These are phyloP conservation scores for Mola mola DNA, from an alignment of 2,113 vertebrate species.

Conservation along the genomic window DNA sequence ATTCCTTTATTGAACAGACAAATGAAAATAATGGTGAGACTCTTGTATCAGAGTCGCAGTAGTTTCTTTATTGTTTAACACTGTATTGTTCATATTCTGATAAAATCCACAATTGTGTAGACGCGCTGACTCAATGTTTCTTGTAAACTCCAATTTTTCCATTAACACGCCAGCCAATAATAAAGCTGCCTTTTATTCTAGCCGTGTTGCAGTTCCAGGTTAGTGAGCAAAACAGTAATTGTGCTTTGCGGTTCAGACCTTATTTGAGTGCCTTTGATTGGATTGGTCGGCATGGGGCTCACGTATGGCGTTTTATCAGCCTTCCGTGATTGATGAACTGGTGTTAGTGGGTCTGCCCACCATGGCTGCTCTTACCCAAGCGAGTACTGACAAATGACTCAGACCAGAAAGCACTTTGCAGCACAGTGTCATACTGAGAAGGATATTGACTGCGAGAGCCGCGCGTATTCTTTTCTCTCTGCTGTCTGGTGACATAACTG, in stretches of 20 bases:
- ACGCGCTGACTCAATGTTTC: no score
- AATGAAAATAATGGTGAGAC: no score
- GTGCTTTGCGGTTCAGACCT: slow-evolving; percentile 39
- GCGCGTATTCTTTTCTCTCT: slow-evolving; percentile 23
- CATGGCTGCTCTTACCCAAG: slow-evolving; percentile 42
- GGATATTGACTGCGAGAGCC: slow-evolving; percentile 43
- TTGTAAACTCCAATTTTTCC: slow-evolving; percentile 8
- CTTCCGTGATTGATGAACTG: slow-evolving; percentile 64
- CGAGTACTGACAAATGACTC: slow-evolving; percentile 65
- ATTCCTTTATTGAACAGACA: no score
- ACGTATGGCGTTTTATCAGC: slow-evolving; percentile 47
- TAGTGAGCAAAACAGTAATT: slow-evolving; percentile 27
- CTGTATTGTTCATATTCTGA: no score
- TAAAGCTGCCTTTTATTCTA: slow-evolving; percentile 13
- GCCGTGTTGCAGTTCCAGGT: slow-evolving; percentile 9
- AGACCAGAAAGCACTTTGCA: slow-evolving; percentile 37
- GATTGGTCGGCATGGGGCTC: slow-evolving; percentile 61
- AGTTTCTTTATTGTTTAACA: no score
- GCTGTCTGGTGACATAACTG: slow-evolving; percentile 44
- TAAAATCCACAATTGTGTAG: no score
- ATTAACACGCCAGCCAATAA: slow-evolving; percentile 29
- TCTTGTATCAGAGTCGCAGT: no score
- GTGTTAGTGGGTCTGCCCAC: slow-evolving; percentile 48
- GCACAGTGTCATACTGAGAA: slow-evolving; percentile 28
- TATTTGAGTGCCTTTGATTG: slow-evolving; percentile 43